Evolutionary conservation across 2,113 vertebrate genomes (phyloP).

Genomic region (Chaetodon auriga): DNA sequence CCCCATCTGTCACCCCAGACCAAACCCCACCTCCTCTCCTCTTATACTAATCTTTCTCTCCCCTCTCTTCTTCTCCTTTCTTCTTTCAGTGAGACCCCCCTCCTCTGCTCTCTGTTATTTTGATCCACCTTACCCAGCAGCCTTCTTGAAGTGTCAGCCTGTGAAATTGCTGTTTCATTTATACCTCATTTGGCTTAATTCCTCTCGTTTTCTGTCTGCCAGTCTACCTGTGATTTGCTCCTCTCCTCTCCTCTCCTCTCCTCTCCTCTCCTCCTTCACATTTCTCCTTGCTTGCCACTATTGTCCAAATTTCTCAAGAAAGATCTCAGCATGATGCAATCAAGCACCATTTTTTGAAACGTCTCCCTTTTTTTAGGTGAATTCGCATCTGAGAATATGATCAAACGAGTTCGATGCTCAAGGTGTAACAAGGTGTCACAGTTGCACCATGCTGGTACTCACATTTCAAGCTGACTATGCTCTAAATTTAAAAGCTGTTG

Average conservation of each 20-base stretch:
- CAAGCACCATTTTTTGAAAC: conserved; percentile 22
- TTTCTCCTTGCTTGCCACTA: neutral
- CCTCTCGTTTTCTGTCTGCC: neutral
- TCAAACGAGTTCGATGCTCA: neutral
- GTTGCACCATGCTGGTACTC: conserved; percentile 25
- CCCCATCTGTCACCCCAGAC: conserved; percentile 77
- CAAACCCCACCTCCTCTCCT: conserved; percentile 46
- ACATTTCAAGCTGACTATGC: conserved; percentile 16
- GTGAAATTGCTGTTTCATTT: conserved; percentile 38
- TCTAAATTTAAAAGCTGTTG: conserved; percentile 17
- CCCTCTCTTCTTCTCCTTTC: conserved; percentile 23
- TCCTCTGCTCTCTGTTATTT: conserved; percentile 28
- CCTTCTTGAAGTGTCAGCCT: conserved; percentile 17
- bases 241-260: neutral
- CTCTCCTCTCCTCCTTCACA: neutral
- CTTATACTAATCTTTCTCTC: conserved; percentile 21
- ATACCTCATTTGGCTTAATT: conserved; percentile 9
- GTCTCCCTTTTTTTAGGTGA: neutral
- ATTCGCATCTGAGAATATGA: neutral
- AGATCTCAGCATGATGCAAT: conserved; percentile 29
- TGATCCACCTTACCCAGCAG: conserved; percentile 39
- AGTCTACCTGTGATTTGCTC: conserved; percentile 1
- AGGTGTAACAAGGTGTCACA: conserved; percentile 29
- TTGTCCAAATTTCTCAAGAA: conserved; percentile 1
- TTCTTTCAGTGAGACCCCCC: neutral